Percentiles rank a stretch among this genome's conserved stretches.
Evolutionary conservation across 2,797 vertebrate species (phyloP).

Genomic region (Perodicticus potto): DNA sequence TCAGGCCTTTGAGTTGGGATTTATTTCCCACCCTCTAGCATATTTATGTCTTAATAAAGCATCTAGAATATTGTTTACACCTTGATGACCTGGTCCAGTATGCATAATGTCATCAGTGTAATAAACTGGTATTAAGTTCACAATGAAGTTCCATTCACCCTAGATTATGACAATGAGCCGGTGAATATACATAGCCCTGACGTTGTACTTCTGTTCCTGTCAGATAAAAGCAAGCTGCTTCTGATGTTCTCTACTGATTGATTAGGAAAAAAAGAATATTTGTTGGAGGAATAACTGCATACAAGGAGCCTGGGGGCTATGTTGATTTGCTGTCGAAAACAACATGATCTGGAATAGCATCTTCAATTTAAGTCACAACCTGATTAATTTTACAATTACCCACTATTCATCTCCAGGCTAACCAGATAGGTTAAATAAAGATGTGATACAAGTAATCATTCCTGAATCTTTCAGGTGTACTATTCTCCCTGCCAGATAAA

Average conservation of each 20-base stretch:
- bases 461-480: neutral
- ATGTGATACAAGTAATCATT: neutral
- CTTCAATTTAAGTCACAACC: neutral
- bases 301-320: neutral
- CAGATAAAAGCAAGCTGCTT: slow-evolving; percentile 30
- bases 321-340: neutral
- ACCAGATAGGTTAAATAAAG: neutral
- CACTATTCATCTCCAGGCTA: neutral
- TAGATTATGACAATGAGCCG: neutral
- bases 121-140: neutral
- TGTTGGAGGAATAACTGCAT: neutral
- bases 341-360: neutral
- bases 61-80: neutral
- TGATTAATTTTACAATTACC: neutral
- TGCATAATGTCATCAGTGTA: neutral
- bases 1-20: neutral
- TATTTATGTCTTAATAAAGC: neutral
- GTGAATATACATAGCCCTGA: neutral
- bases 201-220: neutral
- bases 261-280: neutral
- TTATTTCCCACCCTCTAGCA: neutral
- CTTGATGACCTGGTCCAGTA: neutral
- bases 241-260: neutral
- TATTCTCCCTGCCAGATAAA: neutral
- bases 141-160: neutral